Base-by-base conservation (phyloP, 2,888 invertebrate species). In the Rosalia funebris region DNA sequence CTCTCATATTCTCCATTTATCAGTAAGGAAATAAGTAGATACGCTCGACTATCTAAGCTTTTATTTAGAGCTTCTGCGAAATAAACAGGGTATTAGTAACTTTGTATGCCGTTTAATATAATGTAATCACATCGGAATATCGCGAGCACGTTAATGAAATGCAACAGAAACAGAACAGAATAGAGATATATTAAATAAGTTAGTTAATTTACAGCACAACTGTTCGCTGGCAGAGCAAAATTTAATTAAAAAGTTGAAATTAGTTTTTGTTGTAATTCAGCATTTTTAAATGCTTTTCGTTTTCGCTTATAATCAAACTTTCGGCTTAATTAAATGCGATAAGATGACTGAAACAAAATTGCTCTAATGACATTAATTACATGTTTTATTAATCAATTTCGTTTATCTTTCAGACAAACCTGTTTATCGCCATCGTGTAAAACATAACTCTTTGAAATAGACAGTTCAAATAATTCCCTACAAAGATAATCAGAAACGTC, bases 161-260 rank as follows among this genome's bases (percentile, higher is more conserved):
- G 63, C 65, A 68, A 68, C 69, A 67, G 64, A 65, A 69, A 65
- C 63, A 65, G 63, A 67, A 65, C 62, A 62, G 62, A 63, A 58
- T 58, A 46, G 57, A 53, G 67, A 69, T 72, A 74, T 76, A 75
- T 75, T 74, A 72, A 72, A 74, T 73, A 78, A 79, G 75, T 77
- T 76, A 71, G 76, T 76, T 77, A 77, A 78, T 77, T 77, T 77
- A 77, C 74, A 75, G 73, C 75, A 74, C 76, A 77, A 76, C 75
- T 77, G 76, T 71, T 75, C 73, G 71, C 72, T 61, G 68, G 66
- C 73, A 68, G 70, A 71, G 75, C 65, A 73, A 76, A 79, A 81
- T 81, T 81, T 81, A 81, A 81, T 81, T 81, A 80, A 81, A 81
- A 81, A 81, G 80, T 81, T 81, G 69, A 77, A 81, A 81, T 81